Evolutionary conservation across 1,140 invertebrate genomes (phyloP).

Genomic region (Rhopalosiphum maidis): DNA sequence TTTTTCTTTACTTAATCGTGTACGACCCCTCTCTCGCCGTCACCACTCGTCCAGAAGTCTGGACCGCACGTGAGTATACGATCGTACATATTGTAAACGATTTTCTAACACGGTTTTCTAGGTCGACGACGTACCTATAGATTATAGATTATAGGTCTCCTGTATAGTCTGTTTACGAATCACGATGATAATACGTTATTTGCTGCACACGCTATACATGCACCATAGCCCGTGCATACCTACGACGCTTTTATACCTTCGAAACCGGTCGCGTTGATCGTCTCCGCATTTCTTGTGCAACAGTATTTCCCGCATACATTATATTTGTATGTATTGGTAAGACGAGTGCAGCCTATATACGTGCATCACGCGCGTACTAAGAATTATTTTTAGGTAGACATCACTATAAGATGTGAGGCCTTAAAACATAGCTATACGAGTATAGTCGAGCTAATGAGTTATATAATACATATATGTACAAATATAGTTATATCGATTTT

Average conservation of each 20-base stretch:
- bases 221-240: neutral
- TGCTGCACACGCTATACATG: neutral
- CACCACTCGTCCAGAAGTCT: neutral
- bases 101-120: neutral
- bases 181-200: neutral
- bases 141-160: neutral
- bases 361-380: accelerated
- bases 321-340: neutral
- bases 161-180: neutral
- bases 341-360: neutral
- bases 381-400: neutral
- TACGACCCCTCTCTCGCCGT: neutral
- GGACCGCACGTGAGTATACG: neutral
- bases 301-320: neutral
- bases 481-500: neutral
- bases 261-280: neutral
- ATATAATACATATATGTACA: neutral
- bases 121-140: neutral
- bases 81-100: neutral
- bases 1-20: neutral
- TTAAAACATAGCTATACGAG: neutral
- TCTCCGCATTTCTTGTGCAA: neutral
- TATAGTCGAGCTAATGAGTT: neutral
- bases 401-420: neutral
- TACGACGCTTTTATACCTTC: neutral